phyloP scores from a whole-genome alignment of 1,140 invertebrate genomes.

The Drosophila takahashii region DNA sequence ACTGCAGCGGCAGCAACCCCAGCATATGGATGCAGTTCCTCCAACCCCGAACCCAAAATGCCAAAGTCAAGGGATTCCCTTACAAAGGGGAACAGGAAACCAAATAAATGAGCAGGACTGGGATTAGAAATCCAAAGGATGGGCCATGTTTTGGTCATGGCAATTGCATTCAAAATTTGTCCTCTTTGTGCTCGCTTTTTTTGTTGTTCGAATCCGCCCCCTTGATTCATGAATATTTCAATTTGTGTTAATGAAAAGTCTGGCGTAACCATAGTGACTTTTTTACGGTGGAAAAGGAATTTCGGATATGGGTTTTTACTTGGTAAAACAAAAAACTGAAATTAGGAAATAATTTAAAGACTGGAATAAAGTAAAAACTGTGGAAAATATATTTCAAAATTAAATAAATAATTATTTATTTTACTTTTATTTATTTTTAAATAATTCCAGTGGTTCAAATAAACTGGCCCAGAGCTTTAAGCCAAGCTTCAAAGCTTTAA shows the following conservation, averaged over 20 bases:
- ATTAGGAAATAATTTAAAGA: no score
- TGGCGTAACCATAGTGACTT: slow-evolving; percentile 26
- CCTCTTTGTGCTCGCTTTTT: slow-evolving; percentile 1
- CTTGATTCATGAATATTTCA: slow-evolving; percentile 51
- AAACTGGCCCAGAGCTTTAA: neutral
- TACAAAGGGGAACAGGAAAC: slow-evolving; percentile 4
- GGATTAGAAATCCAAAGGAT: slow-evolving; percentile 8
- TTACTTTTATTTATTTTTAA: neutral
- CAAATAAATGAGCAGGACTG: neutral
- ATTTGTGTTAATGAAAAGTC: slow-evolving; percentile 54
- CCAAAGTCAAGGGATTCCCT: slow-evolving; percentile 8
- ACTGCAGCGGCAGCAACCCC: slow-evolving; percentile 15
- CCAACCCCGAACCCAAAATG: neutral
- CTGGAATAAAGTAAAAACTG: no score
- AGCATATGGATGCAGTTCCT: slow-evolving; percentile 39
- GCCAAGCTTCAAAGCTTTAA: slow-evolving; percentile 20
- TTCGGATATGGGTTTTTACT: neutral
- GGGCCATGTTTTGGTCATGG: slow-evolving; percentile 40
- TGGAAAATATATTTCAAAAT: no score
- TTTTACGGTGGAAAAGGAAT: no score
- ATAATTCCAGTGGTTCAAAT: neutral
- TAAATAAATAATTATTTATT: no score
- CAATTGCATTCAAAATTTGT: slow-evolving; percentile 50
- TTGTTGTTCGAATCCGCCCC: slow-evolving; percentile 1
- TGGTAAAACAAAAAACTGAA: no score